Conservation (phyloP, 2,113 vertebrate species). For the Serinus canaria region DNA sequence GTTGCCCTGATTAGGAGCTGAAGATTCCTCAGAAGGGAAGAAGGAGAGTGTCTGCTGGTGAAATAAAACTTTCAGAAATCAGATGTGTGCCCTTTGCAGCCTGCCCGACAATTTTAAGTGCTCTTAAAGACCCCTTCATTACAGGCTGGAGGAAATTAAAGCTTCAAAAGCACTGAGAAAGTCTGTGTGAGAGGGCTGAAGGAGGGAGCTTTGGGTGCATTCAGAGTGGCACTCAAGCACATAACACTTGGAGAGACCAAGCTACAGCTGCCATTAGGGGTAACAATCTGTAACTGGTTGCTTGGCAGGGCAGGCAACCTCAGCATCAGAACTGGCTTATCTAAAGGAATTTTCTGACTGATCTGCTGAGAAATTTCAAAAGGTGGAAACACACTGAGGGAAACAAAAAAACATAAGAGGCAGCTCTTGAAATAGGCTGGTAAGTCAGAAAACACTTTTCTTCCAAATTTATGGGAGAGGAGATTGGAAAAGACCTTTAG, state of each 20-base stretch:
- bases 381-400: background rate
- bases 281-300: background rate
- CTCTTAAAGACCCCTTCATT: background rate
- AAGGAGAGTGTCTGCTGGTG: background rate
- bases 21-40: background rate
- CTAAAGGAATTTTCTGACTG: background rate
- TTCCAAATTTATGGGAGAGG: background rate
- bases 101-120: background rate
- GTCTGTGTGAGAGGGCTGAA: background rate
- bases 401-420: background rate
- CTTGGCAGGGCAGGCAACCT: background rate
- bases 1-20: background rate
- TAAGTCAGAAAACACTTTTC: background rate
- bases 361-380: background rate
- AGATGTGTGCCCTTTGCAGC: background rate
- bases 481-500: background rate
- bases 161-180: background rate
- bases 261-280: background rate
- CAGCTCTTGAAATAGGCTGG: background rate
- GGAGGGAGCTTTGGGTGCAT: background rate
- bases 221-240: background rate
- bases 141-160: background rate
- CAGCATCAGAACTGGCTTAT: background rate
- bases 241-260: background rate
- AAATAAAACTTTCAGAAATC: background rate